Conservation (phyloP, 2,797 vertebrate species). For the Tauraco hartlaubi region DNA sequence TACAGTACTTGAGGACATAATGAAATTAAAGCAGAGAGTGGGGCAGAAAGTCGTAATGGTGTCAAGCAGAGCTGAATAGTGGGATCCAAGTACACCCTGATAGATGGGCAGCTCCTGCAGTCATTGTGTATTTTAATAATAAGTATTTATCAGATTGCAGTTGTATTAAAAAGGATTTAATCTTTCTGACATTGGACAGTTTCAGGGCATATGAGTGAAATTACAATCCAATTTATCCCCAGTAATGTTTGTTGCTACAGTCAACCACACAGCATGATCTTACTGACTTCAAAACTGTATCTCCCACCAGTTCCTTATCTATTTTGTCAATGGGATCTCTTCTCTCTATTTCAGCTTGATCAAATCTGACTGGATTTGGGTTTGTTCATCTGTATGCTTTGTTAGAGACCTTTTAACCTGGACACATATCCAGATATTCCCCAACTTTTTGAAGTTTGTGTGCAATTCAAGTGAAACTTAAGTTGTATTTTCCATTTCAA, state of each 20-base stretch:
- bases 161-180: background rate
- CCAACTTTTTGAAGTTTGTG: background rate
- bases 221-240: background rate
- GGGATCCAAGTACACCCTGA: background rate
- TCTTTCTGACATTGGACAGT: background rate
- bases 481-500: background rate
- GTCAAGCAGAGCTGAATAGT: background rate
- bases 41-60: background rate
- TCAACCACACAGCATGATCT: background rate
- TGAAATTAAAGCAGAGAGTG: conserved; percentile 39
- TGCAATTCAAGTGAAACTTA: background rate
- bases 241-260: background rate
- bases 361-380: background rate
- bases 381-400: background rate
- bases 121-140: conserved; percentile 14
- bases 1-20: conserved; percentile 4
- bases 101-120: background rate
- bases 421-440: background rate
- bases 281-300: background rate
- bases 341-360: background rate
- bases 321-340: background rate
- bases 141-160: background rate
- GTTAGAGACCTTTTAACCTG: background rate
- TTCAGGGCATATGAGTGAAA: background rate
- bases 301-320: background rate